phyloP scores from a whole-genome alignment of 1,140 invertebrate species.

The Scaptomyza hsui region DNA sequence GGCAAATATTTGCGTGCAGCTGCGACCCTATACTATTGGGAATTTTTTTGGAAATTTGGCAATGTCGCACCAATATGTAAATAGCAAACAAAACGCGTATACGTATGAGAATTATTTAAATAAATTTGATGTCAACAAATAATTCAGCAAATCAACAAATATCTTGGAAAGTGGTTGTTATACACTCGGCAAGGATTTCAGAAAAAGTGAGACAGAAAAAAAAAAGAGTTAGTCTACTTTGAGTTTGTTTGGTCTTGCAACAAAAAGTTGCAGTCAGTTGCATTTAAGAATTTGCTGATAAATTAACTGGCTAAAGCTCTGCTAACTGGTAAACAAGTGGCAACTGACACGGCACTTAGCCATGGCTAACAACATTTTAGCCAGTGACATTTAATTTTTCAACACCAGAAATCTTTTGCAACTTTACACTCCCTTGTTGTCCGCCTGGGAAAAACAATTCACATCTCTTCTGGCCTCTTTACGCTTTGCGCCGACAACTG shows the following conservation, averaged over 20 bases:
- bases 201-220: neutral
- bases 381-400: conserved; percentile 74
- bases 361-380: conserved; percentile 58
- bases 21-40: conserved; percentile 50
- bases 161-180: neutral
- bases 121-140: too few relatives aligned
- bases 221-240: neutral
- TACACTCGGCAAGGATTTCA: too few relatives aligned
- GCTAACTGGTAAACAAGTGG: conserved; percentile 33
- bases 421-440: conserved; percentile 7
- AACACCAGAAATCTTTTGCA: conserved; percentile 38
- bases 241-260: neutral
- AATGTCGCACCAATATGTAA: neutral
- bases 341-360: conserved; percentile 37
- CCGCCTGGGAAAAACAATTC: neutral
- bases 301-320: conserved; percentile 54
- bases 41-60: conserved; percentile 22
- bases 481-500: conserved; percentile 1
- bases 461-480: neutral
- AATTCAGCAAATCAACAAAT: neutral
- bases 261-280: conserved; percentile 26
- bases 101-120: too few relatives aligned
- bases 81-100: conserved; percentile 63
- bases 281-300: conserved; percentile 73
- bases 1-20: conserved; percentile 72